A percentile compares a stretch with the other conserved stretches of the same genome.
These are phyloP conservation scores for Macrobrachium rosenbergii DNA, from an alignment of 1,140 invertebrate species.

Conservation along the genomic window DNA sequence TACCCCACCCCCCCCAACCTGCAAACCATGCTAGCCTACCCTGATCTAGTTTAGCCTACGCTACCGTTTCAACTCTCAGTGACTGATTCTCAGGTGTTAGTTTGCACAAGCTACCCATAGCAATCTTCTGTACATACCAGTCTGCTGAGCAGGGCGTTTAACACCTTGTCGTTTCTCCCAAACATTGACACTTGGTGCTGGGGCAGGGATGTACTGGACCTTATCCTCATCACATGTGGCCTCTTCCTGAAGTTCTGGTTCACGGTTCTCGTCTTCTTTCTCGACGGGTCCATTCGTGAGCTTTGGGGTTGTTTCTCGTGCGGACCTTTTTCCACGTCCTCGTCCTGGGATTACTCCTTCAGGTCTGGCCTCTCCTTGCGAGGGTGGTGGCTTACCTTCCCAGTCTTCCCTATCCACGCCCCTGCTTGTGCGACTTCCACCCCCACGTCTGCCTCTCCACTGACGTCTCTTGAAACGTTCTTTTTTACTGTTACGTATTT, in stretches of 20 bases:
- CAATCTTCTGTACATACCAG: background rate
- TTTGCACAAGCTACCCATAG: background rate
- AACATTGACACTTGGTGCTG: conserved; percentile 44
- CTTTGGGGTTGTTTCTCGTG: background rate
- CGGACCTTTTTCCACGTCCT: conserved; percentile 29
- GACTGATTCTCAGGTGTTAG: no score
- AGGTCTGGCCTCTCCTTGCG: background rate
- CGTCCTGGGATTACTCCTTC: conserved; percentile 10
- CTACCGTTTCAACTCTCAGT: no score
- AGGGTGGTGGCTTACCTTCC: background rate
- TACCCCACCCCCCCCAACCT: no score
- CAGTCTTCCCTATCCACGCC: conserved; percentile 28
- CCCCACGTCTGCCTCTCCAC: conserved; percentile 7
- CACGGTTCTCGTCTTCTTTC: conserved; percentile 23
- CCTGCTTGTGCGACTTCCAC: background rate
- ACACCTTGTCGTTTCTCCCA: conserved; percentile 53
- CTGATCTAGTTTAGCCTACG: no score
- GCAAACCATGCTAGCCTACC: no score
- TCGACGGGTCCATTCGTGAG: conserved; percentile 10
- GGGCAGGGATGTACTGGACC: conserved; percentile 50
- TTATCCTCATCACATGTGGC: conserved; percentile 24
- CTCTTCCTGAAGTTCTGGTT: conserved; percentile 7
- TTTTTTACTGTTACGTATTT: conserved; percentile 46
- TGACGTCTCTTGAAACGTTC: conserved; percentile 28
- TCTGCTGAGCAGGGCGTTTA: background rate